Percentiles rank a stretch among this genome's conserved stretches.
These are phyloP conservation scores for Lepidurus packardi DNA, from an alignment of 1,140 invertebrate genomes.

Conservation along the genomic window DNA sequence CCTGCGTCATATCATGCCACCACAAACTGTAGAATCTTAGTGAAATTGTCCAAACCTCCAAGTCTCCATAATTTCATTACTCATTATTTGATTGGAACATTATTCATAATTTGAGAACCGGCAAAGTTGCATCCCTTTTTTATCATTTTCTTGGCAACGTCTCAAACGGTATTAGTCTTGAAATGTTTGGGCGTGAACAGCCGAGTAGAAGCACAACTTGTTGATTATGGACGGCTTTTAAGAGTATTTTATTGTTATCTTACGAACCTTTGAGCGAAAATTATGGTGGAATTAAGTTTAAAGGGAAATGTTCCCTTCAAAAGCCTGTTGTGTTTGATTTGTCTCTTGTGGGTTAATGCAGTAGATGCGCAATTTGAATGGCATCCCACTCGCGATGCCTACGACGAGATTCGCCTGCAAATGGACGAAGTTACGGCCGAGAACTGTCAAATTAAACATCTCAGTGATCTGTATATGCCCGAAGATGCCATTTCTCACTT, in stretches of 20 bases:
- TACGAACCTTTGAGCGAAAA: not conserved
- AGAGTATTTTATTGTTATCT: not conserved
- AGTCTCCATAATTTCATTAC: not conserved
- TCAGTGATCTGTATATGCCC: slow-evolving; percentile 76
- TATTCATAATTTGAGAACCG: not conserved
- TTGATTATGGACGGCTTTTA: not conserved
- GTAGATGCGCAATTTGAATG: slow-evolving; percentile 71
- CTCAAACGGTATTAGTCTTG: not conserved
- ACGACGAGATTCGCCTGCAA: slow-evolving; percentile 75
- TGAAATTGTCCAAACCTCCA: too few relatives aligned
- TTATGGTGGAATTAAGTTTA: not conserved
- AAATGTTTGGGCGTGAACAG: slow-evolving; percentile 17
- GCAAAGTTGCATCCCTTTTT: not conserved
- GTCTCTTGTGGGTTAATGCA: not conserved
- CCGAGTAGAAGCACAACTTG: not conserved
- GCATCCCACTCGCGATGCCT: slow-evolving; percentile 70
- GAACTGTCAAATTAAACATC: slow-evolving; percentile 81
- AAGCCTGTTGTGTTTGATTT: not conserved
- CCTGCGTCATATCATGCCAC: not conserved
- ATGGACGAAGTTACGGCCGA: slow-evolving; percentile 70
- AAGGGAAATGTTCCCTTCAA: not conserved
- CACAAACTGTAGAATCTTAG: not conserved
- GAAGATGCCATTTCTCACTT: slow-evolving; percentile 78
- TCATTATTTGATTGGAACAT: not conserved
- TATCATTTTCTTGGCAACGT: not conserved